A percentile compares a stretch with the other conserved stretches of the same genome.
Evolutionary conservation across 2,888 invertebrate genomes (phyloP).

Genomic region (Choristoneura rosaceana): DNA sequence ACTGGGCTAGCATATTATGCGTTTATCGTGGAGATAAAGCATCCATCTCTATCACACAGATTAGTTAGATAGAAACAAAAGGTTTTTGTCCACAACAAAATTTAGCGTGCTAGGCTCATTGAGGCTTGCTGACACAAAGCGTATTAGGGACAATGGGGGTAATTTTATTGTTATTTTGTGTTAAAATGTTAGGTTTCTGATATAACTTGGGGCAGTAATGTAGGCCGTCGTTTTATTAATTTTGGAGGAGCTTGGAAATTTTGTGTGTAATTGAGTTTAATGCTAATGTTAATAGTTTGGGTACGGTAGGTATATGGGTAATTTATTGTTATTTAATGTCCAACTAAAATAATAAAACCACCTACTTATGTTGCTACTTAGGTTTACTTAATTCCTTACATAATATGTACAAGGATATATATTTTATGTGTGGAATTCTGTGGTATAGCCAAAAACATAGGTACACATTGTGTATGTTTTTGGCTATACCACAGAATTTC

Average conservation of each 20-base stretch:
- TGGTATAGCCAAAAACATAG: no score
- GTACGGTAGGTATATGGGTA: no score
- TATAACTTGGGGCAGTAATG: background rate
- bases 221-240: background rate
- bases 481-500: no score
- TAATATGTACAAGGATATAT: no score
- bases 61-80: conserved; percentile 15
- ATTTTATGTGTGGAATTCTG: no score
- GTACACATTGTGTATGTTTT: no score
- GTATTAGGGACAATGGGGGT: background rate
- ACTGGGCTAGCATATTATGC: conserved; percentile 43
- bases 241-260: background rate
- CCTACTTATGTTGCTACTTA: no score
- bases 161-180: background rate
- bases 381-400: no score
- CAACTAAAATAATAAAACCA: background rate
- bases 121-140: background rate
- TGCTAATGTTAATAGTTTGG: background rate
- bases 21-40: background rate
- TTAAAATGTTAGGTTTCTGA: background rate
- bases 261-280: background rate
- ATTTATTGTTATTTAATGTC: background rate
- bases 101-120: background rate
- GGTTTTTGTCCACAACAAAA: background rate
- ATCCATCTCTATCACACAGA: background rate